Base-by-base conservation (phyloP, 1,140 invertebrate genomes). In the Saccostrea echinata region DNA sequence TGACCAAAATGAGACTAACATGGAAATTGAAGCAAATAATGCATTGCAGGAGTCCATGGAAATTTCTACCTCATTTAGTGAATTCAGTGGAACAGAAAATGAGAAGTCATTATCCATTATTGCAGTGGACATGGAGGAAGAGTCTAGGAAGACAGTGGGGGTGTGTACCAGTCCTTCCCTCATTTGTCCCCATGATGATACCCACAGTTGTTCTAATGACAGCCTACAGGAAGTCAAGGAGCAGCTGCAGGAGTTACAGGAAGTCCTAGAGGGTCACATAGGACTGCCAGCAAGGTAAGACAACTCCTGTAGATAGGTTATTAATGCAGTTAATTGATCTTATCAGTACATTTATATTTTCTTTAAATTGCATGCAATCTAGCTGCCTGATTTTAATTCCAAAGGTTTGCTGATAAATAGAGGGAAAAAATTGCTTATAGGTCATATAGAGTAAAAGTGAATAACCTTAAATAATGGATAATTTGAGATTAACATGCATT, bases 171-270 rank as follows among this genome's bases (percentile, higher is more conserved):
- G 88, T 80, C 86, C 84, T 11, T 88, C 90, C n/a, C 61, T 90
- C n/a, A 35, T 90, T 3, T 86, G 68, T 53, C 21, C 30, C 11
- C 43, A 85, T 11, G 89, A 86, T 13, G 88, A 89, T 33, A 64
- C 61, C 9, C 91, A 89, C 80, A 88, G 90, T 53, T 81, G 84
- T 53, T 91, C 91, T n/a, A 88, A 92, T 64, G 92, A 92, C 33
- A 91, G 90, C 9, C 33, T 91, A 81, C 87, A 90, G 52, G 88
- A 92, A 61, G 89, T 90, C 21, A 85, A 90, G 33, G 88, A 92
- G 88, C 88, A 92, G 71, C 64, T 93, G 1, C 87, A 90, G 61
- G 90, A 87, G 16, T 84, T 92, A 27, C 90, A 93, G 68, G 90
- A 92, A 85, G 90, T 90, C 68, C 27, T 57, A 76, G 68, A 76